Evolutionary conservation across 2,113 vertebrate species (phyloP), one percentile per base, ranked within the genome.

Genomic region (Ginglymostoma cirratum): DNA sequence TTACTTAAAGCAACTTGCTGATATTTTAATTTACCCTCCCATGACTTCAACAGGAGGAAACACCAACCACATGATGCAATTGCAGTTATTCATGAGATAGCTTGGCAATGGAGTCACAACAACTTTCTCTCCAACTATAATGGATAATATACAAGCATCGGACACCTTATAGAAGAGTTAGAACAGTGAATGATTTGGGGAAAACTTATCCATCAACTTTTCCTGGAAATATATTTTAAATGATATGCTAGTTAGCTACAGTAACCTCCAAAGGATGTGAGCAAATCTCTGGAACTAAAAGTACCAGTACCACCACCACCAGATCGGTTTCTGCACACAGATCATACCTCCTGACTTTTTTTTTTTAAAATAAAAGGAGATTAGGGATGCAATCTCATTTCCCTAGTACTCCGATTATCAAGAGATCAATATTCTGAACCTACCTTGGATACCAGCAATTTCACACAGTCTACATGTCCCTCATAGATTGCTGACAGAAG

Each of bases 371-470:
- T 1, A 45, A 45, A 48, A 5, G 45, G 30, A 12, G 4, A n/a
- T 34, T 55, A 65, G 52, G 65, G 55, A 66, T 21, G 89, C 38
- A 66, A 65, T 38, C 27, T 27, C 52, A 30, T 90, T 72, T n/a
- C 52, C 5, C 27, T 8, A 0, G 27, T 0, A 30, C 27, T 55
- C 24, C 0, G 3, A 12, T 52, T 27, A 38, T 3, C 24, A 52
- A 86, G 86, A 66, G 89, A 65, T 65, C 55, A 92, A 27, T 42
- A 48, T 69, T 17, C 27, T 48, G 42, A 30, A 95, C 98, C 97
- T 97, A 99, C 99, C 99, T 99, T 98, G 97, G 98, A 99, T 96
- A 99, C 97, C 97, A 99, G 98, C 97, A 99, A 97, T 98, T 98
- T 98, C 97, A 99, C 99, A 96, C 99, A 99, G 96, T 97, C 96